Base-by-base conservation (phyloP, 2,797 vertebrate species). In the Onychomys arenicola region DNA sequence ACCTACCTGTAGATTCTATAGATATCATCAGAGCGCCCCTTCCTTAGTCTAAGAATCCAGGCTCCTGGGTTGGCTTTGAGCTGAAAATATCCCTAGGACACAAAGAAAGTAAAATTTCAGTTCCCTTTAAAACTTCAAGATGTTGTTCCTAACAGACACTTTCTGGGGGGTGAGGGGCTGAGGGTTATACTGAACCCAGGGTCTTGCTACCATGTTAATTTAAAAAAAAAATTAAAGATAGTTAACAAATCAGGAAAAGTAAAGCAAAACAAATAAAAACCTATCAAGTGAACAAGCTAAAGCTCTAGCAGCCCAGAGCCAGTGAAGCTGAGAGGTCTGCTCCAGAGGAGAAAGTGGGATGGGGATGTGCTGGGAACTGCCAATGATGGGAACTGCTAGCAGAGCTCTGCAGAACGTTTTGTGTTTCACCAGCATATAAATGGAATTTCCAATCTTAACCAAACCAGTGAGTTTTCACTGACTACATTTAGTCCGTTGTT, bases 51-150 rank as follows among this genome's bases (percentile, higher is more conserved):
- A 80, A 99, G 98, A 93, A 99, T 98, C 99, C 99, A 99, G 25
- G 99, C 99, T 63, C 99, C 99, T 10, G 99, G 99, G 97, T 99
- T 99, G 55, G 99, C 99, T 98, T 99, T 99, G 97, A 99, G 98
- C 96, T 99, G 99, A 96, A 99, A 99, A 97, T 99, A 99, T 55
- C 99, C 99, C 99, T 99, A 86, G 73, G 82, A 90, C 94, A 96
- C 46, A 32, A 95, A 95, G 5, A 76, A 75, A 94, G 87, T 43
- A 85, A 32, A 93, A 63, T 13, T 86, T 96, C 43, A 90, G 25
- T 83, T 37, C 2, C 75, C 89, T 89, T 67, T 29, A 81, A 91
- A 87, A 95, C 34, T 89, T 52, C n/a, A 76, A 94, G 85, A 96
- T 57, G 6, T 16, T 61, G 2, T 69, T 96, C 90, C 67, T 76